Percentiles rank a stretch among this genome's conserved stretches.
These are phyloP conservation scores for Muricea muricata DNA, from an alignment of 92 coral and sea anemone species.

Conservation along the genomic window DNA sequence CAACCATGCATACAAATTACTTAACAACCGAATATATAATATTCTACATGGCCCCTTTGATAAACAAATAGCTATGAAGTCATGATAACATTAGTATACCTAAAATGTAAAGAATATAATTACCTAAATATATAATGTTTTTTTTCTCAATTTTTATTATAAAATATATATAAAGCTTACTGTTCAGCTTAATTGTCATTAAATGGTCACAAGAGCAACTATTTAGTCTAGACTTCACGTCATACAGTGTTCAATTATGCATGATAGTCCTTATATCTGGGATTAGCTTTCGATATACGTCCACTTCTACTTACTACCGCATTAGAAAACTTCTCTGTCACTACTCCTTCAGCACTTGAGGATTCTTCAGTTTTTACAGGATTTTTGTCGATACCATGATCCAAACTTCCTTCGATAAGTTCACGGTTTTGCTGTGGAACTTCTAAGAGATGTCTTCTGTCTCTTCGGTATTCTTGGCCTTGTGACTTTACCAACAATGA, in stretches of 20 bases:
- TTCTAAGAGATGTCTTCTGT: constrained; percentile 41
- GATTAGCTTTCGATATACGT: constrained; percentile 45
- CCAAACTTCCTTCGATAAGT: neutral
- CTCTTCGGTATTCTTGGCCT: constrained; percentile 52
- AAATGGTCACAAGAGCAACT: neutral
- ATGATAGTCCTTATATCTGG: neutral
- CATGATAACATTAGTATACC: too few relatives aligned
- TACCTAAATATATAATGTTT: too few relatives aligned
- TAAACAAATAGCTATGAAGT: too few relatives aligned
- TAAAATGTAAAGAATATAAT: too few relatives aligned
- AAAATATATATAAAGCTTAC: neutral
- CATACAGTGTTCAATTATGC: neutral
- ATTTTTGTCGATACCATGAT: neutral
- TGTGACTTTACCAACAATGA: too few relatives aligned
- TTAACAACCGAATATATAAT: too few relatives aligned
- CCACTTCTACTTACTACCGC: constrained; percentile 29
- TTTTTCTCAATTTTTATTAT: too few relatives aligned
- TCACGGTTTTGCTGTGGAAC: constrained; percentile 51
- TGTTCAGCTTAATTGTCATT: neutral
- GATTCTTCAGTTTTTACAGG: neutral
- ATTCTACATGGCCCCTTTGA: too few relatives aligned
- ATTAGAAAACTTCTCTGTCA: neutral
- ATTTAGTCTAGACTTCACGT: too few relatives aligned
- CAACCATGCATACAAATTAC: too few relatives aligned
- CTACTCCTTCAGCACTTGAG: constrained; percentile 10